Evolutionary conservation across 1,140 invertebrate genomes (phyloP), one percentile per base, ranked within the genome.

Genomic region (Andricus grossulariae): DNA sequence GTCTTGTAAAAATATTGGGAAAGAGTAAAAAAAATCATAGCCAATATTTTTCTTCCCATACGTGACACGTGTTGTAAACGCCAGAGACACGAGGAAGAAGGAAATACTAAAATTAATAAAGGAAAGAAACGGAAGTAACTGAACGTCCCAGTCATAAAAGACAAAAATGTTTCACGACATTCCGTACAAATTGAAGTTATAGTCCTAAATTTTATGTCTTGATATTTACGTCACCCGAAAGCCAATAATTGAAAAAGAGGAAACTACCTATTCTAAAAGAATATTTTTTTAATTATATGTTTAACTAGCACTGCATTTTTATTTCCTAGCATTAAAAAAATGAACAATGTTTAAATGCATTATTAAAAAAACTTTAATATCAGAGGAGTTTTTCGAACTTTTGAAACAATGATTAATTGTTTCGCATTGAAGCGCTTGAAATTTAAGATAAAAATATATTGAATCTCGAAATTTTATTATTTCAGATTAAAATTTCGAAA

Each of bases 91-190:
- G 13, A 66, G 12, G 25, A 15, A 19, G 49, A 45, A 39, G 45
- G 19, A 50, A 70, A 50, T 19, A 45, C n/a, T 21, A 21, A 75
- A 70, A 70, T 66, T 66, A 32, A 70, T 54, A 45, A 73, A 54
- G 18, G 50, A 52, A 55, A 55, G 25, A 39, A 57, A 70, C 52
- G n/a, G 4, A 57, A 66, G 71, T 25, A 19, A 51, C 49, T 25
- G 73, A 25, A 18, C 66, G 18, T 49, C 50, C 54, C 25, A 71
- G 73, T 19, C 49, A 66, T 49, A 54, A 77, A 77, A 80, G 74
- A 82, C 73, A 76, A 66, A 49, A 75, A 77, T 78, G n/a, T 80
- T 78, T 78, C 25, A 39, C 60, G 32, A 45, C 15, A n/a, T 66
- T 45, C 21, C 15, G 13, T 66, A 32, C 21, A 60, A 57, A 21